phyloP scores from a whole-genome alignment of 2,888 invertebrate species.

The Scaptomyza flava region DNA sequence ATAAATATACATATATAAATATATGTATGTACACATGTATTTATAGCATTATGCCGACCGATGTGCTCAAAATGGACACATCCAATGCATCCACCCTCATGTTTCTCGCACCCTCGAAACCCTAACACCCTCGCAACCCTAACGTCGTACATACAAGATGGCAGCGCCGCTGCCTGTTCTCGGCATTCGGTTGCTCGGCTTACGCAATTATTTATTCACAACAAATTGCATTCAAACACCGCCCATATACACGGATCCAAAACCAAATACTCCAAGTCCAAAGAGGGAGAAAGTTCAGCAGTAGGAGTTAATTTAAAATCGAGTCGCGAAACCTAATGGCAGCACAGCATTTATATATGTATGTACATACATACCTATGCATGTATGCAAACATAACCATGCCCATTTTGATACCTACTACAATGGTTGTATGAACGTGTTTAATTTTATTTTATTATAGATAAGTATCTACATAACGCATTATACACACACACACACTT shows the following conservation, averaged over 20 bases:
- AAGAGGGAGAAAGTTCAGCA: slow-evolving; percentile 2
- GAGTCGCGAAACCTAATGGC: background rate
- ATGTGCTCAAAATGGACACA: slow-evolving; percentile 11
- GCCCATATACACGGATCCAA: slow-evolving; percentile 1
- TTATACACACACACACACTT: too few relatives aligned
- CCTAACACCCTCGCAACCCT: slow-evolving; percentile 1
- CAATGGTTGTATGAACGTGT: background rate
- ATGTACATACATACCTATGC: too few relatives aligned
- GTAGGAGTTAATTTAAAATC: background rate
- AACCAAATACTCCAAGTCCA: background rate
- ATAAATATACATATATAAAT: too few relatives aligned
- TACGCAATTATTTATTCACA: slow-evolving; percentile 41
- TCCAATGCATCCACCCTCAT: background rate
- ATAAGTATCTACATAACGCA: too few relatives aligned
- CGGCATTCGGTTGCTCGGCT: slow-evolving; percentile 6
- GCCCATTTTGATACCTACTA: background rate
- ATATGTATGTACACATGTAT: too few relatives aligned
- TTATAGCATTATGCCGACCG: slow-evolving; percentile 5
- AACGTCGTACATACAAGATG: background rate
- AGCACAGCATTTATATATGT: background rate
- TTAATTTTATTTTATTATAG: too few relatives aligned
- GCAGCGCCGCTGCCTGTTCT: slow-evolving; percentile 1
- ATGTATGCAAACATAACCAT: background rate
- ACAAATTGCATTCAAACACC: slow-evolving; percentile 36
- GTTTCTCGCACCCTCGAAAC: slow-evolving; percentile 1